A percentile compares a stretch with the other conserved stretches of the same genome.
Conservation (phyloP, 2,888 invertebrate genomes). For the Tachina grossa region DNA sequence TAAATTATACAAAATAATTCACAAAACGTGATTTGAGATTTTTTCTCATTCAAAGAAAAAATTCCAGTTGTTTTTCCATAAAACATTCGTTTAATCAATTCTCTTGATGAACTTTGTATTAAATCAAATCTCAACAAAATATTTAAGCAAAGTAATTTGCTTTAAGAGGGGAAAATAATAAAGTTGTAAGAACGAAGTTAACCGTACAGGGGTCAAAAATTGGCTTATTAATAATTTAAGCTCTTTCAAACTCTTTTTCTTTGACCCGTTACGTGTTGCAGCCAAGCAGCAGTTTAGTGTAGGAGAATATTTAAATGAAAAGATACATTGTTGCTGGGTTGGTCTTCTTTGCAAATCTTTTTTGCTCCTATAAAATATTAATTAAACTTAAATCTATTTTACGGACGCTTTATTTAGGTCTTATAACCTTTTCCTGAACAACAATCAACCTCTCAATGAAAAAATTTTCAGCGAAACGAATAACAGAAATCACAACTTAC, state of each 20-base stretch:
- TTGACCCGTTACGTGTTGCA: constrained; percentile 49
- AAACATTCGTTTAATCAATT: constrained; percentile 29
- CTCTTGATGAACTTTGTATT: constrained; percentile 27
- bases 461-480: constrained; percentile 38
- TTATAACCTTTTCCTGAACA: constrained; percentile 62
- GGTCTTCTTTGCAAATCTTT: constrained; percentile 14
- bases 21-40: constrained; percentile 67
- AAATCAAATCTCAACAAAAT: constrained; percentile 25
- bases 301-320: not conserved
- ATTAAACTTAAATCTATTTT: constrained; percentile 73
- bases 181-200: constrained; percentile 38
- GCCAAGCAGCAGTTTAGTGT: not conserved
- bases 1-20: constrained; percentile 67
- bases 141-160: not conserved
- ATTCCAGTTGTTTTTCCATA: not conserved
- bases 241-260: not conserved
- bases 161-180: constrained; percentile 26
- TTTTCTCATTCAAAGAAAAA: not conserved
- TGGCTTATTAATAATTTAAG: constrained; percentile 37
- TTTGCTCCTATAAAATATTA: constrained; percentile 57
- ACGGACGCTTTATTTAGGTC: constrained; percentile 63
- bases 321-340: constrained; percentile 22
- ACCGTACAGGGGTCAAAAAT: constrained; percentile 12
- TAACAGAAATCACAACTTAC: constrained; percentile 21
- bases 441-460: constrained; percentile 62